Evolutionary conservation across 2,113 vertebrate genomes (phyloP).

Genomic region (Tupaia chinensis): DNA sequence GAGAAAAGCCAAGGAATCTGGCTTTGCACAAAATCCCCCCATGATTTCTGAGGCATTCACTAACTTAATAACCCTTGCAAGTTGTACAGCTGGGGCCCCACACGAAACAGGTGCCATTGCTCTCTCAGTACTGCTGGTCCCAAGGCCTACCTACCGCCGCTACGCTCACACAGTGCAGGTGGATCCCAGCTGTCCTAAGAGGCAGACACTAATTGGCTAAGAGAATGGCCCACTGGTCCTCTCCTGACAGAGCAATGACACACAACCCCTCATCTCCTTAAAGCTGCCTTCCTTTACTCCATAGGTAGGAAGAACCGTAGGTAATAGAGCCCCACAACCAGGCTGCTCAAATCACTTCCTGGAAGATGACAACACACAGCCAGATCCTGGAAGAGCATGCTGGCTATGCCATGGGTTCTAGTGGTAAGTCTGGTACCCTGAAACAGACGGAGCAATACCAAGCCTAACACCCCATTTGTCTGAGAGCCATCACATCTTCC

Average conservation of each 20-base stretch:
- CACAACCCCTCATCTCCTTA: background rate
- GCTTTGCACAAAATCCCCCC: background rate
- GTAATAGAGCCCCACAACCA: fast-evolving
- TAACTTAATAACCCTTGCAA: background rate
- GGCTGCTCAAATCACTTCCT: background rate
- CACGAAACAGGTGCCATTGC: background rate
- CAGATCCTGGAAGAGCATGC: background rate
- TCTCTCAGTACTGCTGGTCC: background rate
- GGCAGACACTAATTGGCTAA: background rate
- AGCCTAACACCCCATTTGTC: too few species aligned
- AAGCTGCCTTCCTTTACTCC: background rate
- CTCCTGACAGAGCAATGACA: background rate
- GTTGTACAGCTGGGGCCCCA: fast-evolving
- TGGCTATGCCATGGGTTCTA: background rate
- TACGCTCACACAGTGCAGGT: background rate
- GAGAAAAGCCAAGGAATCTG: background rate
- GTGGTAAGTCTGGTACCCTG: too few species aligned
- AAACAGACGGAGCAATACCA: background rate
- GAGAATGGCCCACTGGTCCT: background rate
- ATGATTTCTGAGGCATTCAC: background rate
- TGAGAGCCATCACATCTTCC: background rate
- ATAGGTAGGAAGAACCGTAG: background rate
- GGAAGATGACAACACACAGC: background rate
- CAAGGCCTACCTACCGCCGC: fast-evolving
- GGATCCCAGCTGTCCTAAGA: background rate